Percentiles rank a stretch among this genome's conserved stretches.
These are phyloP conservation scores for Porites rus DNA, from an alignment of 92 coral and sea anemone species.

Conservation along the genomic window DNA sequence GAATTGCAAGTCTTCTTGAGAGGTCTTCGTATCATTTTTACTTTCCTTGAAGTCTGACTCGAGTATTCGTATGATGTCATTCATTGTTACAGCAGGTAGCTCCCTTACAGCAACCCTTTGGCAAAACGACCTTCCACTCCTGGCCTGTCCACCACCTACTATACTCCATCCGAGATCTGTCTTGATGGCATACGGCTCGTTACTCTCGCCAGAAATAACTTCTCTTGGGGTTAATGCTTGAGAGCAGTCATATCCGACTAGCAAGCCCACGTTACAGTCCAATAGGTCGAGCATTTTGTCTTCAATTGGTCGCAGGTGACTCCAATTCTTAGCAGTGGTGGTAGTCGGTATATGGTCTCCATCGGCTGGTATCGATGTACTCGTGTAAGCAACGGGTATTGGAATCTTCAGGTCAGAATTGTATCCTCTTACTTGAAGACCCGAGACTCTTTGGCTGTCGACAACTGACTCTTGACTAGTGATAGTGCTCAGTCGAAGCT, in stretches of 20 bases:
- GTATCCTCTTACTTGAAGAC: slow-evolving; percentile 28
- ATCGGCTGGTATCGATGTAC: slow-evolving; percentile 17
- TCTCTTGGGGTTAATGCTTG: slow-evolving; percentile 20
- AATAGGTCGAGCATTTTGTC: not conserved
- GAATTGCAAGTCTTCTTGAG: no score
- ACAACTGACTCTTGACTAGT: slow-evolving; percentile 13
- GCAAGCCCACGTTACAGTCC: slow-evolving; percentile 16
- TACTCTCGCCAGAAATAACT: no score
- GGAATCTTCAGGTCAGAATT: no score
- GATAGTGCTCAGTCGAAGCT: not conserved
- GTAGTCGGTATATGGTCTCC: slow-evolving; percentile 8
- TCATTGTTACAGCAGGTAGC: no score
- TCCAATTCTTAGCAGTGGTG: slow-evolving; percentile 13
- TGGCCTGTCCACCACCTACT: no score
- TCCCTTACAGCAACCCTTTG: no score
- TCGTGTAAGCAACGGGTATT: not conserved
- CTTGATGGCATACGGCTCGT: no score
- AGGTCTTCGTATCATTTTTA: no score
- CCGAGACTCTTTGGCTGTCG: slow-evolving; percentile 16
- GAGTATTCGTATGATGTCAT: no score
- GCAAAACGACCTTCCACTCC: no score
- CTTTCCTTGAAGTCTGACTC: no score
- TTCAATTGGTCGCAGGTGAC: not conserved
- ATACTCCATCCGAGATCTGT: no score
- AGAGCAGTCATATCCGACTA: slow-evolving; percentile 16